Evolutionary conservation across 1,140 invertebrate species (phyloP).

Genomic region (Drosophila takahashii): DNA sequence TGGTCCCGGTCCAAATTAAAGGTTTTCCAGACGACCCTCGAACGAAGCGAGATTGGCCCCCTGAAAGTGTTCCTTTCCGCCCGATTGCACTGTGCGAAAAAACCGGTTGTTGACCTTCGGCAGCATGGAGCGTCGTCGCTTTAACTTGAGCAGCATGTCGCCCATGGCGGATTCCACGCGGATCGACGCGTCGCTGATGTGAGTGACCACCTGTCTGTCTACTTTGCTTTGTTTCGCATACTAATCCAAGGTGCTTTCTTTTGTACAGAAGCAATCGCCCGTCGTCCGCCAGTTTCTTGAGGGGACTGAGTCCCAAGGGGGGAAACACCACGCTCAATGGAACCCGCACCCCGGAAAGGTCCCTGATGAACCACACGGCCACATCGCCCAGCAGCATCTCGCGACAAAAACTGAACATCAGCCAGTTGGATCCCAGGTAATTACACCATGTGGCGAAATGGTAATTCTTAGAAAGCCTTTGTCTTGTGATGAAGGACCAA

Average conservation of each 20-base stretch:
- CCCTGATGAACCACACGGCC: conserved; percentile 15
- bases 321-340: conserved; percentile 14
- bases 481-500: no score
- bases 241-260: conserved; percentile 4
- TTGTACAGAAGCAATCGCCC: not conserved
- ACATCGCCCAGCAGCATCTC: conserved; percentile 27
- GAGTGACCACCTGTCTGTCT: conserved; percentile 12
- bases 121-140: conserved; percentile 69
- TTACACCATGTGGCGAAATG: not conserved
- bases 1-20: not conserved
- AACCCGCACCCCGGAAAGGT: conserved; percentile 18
- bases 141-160: conserved; percentile 58
- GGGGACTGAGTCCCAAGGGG: conserved; percentile 21
- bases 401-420: conserved; percentile 67
- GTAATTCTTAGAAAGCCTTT: not conserved
- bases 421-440: conserved; percentile 76
- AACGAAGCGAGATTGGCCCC: not conserved
- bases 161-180: conserved; percentile 78
- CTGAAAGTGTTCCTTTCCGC: not conserved
- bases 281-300: not conserved
- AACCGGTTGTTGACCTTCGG: conserved; percentile 23
- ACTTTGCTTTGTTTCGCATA: not conserved
- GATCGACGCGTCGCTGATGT: conserved; percentile 49
- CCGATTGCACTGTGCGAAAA: not conserved
- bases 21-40: not conserved